These are phyloP conservation scores for Rotaria sp. DNA, from an alignment of 2,888 invertebrate genomes.

Conservation along the genomic window DNA sequence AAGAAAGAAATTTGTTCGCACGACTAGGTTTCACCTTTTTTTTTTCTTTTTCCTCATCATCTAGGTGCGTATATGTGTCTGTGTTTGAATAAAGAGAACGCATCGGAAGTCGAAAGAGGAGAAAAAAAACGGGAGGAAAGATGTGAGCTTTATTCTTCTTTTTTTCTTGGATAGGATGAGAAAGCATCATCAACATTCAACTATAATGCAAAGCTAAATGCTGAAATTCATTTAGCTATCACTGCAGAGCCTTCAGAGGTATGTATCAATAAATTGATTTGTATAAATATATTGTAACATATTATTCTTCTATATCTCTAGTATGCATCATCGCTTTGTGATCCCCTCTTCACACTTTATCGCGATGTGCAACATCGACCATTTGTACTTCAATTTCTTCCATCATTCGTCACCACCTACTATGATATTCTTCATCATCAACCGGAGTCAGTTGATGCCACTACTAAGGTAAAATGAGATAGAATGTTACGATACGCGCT, in stretches of 20 bases:
- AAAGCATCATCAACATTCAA: not conserved
- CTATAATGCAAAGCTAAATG: not conserved
- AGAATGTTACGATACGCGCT: not conserved
- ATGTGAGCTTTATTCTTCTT: not conserved
- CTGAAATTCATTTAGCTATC: not conserved
- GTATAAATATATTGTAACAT: not conserved
- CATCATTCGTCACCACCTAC: not conserved
- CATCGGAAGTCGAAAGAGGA: not conserved
- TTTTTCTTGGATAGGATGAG: not conserved
- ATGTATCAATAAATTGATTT: not conserved
- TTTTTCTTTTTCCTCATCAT: not conserved
- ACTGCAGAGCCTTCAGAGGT: not conserved
- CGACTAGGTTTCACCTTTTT: not conserved
- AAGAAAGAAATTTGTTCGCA: not conserved
- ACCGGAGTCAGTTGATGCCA: not conserved
- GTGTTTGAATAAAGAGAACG: not conserved
- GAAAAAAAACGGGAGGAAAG: not conserved
- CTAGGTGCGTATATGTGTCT: not conserved
- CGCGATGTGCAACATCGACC: not conserved
- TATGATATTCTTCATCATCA: not conserved
- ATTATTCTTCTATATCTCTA: not conserved
- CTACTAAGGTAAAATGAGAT: not conserved
- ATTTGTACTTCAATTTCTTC: slow-evolving; percentile 12
- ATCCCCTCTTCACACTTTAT: not conserved
- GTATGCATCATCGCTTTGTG: not conserved